Evolutionary conservation across 2,888 invertebrate species (phyloP).

Genomic region (Colostygia pectinataria): DNA sequence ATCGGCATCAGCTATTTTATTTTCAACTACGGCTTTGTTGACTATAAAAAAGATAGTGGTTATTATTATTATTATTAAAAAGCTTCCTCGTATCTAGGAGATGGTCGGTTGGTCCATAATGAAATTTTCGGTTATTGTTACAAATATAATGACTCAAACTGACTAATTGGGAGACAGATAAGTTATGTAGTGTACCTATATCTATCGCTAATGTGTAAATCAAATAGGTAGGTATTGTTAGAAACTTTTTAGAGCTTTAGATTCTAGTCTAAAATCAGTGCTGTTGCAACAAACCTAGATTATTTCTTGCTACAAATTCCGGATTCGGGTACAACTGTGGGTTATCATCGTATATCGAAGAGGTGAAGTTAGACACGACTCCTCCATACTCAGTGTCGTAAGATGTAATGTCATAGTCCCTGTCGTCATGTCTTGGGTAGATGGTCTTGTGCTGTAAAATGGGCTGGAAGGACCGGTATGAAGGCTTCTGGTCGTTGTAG

Average conservation of each 20-base stretch:
- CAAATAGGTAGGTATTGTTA: too few relatives aligned
- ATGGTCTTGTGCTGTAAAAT: conserved; percentile 63
- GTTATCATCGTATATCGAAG: conserved; percentile 77
- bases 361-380: conserved; percentile 75
- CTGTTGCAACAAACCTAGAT: conserved; percentile 61
- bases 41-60: conserved; percentile 40
- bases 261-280: background rate
- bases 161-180: too few relatives aligned
- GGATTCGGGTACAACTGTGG: conserved; percentile 77
- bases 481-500: conserved; percentile 61
- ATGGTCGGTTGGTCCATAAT: too few relatives aligned
- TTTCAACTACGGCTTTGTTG: conserved; percentile 51
- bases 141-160: too few relatives aligned
- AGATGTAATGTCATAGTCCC: conserved; percentile 71
- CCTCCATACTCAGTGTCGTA: conserved; percentile 77
- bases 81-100: too few relatives aligned
- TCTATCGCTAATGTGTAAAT: too few relatives aligned
- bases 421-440: conserved; percentile 64
- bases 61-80: too few relatives aligned
- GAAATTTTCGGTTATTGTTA: too few relatives aligned
- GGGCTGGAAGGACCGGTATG: conserved; percentile 70
- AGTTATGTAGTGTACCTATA: too few relatives aligned
- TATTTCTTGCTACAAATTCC: conserved; percentile 65
- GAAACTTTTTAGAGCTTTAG: too few relatives aligned
- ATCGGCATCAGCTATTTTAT: conserved; percentile 68